Conservation (phyloP, 2,888 invertebrate species). For the Epistrophella euchroma region DNA sequence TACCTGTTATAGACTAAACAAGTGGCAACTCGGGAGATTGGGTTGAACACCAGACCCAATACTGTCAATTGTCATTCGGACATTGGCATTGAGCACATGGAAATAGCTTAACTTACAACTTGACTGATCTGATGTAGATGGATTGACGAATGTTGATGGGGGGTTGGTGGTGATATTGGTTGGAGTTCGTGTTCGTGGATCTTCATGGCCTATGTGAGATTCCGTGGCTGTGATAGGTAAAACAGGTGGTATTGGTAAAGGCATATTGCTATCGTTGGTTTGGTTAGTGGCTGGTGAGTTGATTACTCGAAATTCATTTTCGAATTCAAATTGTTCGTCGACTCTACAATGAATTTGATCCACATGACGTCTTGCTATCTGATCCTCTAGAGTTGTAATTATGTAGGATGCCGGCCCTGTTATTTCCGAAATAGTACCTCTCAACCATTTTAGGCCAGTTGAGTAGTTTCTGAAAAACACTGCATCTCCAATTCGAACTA, state of each 20-base stretch:
- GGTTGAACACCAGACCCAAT: no score
- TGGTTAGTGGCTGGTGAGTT: background rate
- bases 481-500: constrained; percentile 25
- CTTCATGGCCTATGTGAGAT: background rate
- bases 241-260: no score
- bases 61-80: no score
- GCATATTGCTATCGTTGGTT: background rate
- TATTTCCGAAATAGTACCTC: constrained; percentile 18
- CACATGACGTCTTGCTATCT: constrained; percentile 16
- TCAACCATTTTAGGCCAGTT: background rate
- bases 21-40: no score
- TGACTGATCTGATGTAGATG: background rate
- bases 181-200: background rate
- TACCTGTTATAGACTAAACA: no score
- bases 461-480: constrained; percentile 30
- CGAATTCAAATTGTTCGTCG: background rate
- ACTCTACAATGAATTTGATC: constrained; percentile 21
- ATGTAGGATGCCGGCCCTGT: constrained; percentile 38
- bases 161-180: background rate
- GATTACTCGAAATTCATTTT: constrained; percentile 8
- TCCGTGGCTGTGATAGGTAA: background rate
- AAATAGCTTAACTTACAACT: no score
- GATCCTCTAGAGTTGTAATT: constrained; percentile 9
- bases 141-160: background rate
- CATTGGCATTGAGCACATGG: no score